These are phyloP conservation scores for Tenrec ecaudatus DNA, from an alignment of 2,113 vertebrate species.

Conservation along the genomic window DNA sequence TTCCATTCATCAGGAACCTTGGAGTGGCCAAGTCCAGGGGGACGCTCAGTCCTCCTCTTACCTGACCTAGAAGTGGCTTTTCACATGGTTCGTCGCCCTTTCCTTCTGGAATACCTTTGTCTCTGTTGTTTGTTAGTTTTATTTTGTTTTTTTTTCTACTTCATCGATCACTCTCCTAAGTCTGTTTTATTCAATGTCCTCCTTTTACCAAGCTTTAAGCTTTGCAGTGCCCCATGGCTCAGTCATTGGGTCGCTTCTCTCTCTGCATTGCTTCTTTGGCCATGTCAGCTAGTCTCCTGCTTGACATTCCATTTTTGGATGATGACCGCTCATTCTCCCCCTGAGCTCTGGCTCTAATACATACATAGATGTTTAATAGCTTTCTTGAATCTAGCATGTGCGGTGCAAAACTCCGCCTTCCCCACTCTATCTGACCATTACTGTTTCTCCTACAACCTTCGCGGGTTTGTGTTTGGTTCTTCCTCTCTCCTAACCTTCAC, in stretches of 20 bases:
- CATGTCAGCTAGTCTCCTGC: not conserved
- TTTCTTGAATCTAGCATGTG: not conserved
- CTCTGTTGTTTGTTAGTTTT: not conserved
- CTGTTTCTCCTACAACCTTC: not conserved
- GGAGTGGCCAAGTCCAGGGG: not conserved
- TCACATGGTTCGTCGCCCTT: not conserved
- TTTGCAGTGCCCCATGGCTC: not conserved
- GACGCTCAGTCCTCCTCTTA: not conserved
- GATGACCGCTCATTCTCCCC: not conserved
- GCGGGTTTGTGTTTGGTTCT: not conserved
- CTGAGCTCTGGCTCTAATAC: not conserved
- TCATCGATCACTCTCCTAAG: not conserved
- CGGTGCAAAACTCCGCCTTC: not conserved
- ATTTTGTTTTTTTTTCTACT: not conserved
- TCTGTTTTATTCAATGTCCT: not conserved
- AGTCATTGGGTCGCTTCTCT: not conserved
- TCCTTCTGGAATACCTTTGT: not conserved
- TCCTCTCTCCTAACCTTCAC: not conserved
- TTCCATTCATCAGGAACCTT: not conserved
- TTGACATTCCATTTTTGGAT: not conserved
- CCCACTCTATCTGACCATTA: not conserved
- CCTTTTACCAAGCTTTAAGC: not conserved
- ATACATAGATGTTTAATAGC: not conserved
- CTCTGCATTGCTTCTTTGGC: not conserved
- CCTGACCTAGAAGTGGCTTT: not conserved